Evolutionary conservation across 2,888 invertebrate species (phyloP), one percentile per base, ranked within the genome.

Genomic region (Macrosiphum euphorbiae): DNA sequence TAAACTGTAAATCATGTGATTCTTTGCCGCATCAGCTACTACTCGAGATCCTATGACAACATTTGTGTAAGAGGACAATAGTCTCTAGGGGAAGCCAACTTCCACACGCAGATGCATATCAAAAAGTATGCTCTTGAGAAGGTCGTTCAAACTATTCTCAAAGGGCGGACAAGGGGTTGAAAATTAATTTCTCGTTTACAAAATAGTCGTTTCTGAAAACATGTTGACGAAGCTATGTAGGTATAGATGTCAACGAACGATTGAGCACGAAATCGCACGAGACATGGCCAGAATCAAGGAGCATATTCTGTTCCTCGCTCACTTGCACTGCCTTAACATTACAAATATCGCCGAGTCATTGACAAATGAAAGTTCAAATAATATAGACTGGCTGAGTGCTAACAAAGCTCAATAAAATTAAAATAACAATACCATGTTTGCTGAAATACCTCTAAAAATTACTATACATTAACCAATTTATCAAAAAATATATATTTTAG

Each of bases 171-270:
- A 67, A 92, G 94, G 86, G n/a, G 94, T 90, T 90, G 41, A 89
- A 94, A 94, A 90, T 94, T 61, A 94, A 94, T 94, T 86, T 90
- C 61, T 93, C 89, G 84, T 28, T 58, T 93, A 89, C 85, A 90
- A 93, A 93, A 93, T 94, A 90, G 94, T 94, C 58, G 94, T 94
- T 86, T 94, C 41, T 8, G 41, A 67, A 94, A 94, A 90, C 90
- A 67, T 90, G 90, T 94, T 89, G 94, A 94, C 94, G 94, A 86
- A 86, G 92, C 92, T 92, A 87, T 50, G 47, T 87, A 47, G 41
- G 86, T 90, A 67, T 67, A 94, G 94, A 94, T 94, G 94, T 87
- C 84, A 28, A 47, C n/a, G 26, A 44, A 90, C 90, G 94, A 94
- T 94, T 94, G 86, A 90, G 90, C 94, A 94, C 94, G 94, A 41